These are phyloP conservation scores for Cheilosia variabilis DNA, from an alignment of 2,888 invertebrate genomes.

Conservation along the genomic window DNA sequence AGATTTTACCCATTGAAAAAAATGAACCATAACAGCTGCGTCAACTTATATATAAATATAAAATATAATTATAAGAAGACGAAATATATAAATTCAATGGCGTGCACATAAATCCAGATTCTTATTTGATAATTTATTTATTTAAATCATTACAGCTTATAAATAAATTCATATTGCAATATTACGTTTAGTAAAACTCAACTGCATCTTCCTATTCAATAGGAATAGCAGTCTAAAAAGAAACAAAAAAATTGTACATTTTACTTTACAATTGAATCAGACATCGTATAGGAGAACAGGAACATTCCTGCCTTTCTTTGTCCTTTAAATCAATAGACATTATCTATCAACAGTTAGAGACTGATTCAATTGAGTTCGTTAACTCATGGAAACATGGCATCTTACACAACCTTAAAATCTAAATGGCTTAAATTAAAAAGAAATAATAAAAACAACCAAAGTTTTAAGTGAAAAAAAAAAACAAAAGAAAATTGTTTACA, in stretches of 20 bases:
- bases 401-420: conserved; percentile 63
- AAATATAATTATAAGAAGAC: no score
- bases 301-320: background rate
- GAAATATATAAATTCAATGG: no score
- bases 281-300: background rate
- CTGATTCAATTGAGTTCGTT: conserved; percentile 18
- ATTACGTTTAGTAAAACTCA: conserved; percentile 18
- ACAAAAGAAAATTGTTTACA: background rate
- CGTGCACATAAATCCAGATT: background rate
- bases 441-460: conserved; percentile 15
- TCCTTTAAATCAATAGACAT: background rate
- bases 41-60: no score
- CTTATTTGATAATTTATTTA: conserved; percentile 35
- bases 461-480: conserved; percentile 27
- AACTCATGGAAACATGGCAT: conserved; percentile 61
- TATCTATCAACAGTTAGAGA: no score
- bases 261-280: conserved; percentile 37
- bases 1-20: no score
- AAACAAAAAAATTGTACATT: conserved; percentile 47
- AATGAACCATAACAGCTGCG: no score
- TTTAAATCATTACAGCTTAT: conserved; percentile 52
- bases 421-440: conserved; percentile 64
- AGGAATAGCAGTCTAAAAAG: conserved; percentile 39
- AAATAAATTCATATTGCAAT: conserved; percentile 51
- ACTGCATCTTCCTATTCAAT: conserved; percentile 59